These are phyloP conservation scores for Odontocolon sp. DNA, from an alignment of 2,888 invertebrate species.

Conservation along the genomic window DNA sequence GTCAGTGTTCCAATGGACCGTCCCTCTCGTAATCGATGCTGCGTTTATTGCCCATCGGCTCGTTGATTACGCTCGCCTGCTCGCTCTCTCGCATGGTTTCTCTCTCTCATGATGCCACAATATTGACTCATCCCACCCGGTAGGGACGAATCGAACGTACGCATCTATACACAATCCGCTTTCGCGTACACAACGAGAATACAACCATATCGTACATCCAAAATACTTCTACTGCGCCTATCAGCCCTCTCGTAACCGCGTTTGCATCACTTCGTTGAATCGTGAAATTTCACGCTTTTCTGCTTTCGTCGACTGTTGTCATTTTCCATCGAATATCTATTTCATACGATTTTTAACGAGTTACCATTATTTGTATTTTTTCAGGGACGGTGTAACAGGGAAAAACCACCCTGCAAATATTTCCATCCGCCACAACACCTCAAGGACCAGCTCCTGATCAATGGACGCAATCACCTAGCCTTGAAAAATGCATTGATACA, in stretches of 20 bases:
- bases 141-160: constrained; percentile 24
- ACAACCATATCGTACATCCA: background rate
- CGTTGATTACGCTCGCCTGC: constrained; percentile 61
- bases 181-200: constrained; percentile 27
- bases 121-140: constrained; percentile 59
- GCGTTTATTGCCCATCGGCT: constrained; percentile 63
- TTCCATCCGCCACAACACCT: constrained; percentile 99
- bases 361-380: constrained; percentile 74
- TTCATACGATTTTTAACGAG: background rate
- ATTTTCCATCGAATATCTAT: background rate
- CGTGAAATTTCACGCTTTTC: background rate
- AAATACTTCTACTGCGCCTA: constrained; percentile 19
- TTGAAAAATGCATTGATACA: constrained; percentile 99
- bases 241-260: background rate
- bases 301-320: background rate
- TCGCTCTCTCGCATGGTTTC: background rate
- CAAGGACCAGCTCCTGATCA: constrained; percentile 99
- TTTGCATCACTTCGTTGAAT: background rate
- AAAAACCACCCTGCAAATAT: constrained; percentile 99
- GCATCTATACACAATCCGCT: constrained; percentile 20
- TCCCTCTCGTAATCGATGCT: constrained; percentile 61
- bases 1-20: constrained; percentile 56
- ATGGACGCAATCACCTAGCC: constrained; percentile 99
- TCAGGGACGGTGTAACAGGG: constrained; percentile 99
- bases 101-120: constrained; percentile 46